Base-by-base conservation (phyloP, 2,888 invertebrate species). In the Drosophila helvetica region DNA sequence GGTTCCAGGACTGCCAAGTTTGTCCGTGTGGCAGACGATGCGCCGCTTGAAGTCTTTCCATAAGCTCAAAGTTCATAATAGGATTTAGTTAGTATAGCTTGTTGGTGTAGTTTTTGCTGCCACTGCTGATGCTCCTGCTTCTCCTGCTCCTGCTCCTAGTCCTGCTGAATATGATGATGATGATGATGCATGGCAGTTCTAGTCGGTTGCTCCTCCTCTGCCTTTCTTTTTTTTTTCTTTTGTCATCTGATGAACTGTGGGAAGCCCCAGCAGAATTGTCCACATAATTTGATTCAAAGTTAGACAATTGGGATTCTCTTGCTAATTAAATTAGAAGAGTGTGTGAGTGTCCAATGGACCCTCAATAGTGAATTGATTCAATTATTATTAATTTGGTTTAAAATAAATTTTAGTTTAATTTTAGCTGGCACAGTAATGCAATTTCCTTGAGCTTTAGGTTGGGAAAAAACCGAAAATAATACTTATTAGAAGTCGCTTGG, bases 31-130 rank as follows among this genome's bases (percentile, higher is more conserved):
- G 61, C 68, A 77, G 82, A 79, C 82, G 79, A 71, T 77, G 77
- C 87, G 69, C 79, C 86, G 88, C 83, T 86, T 84, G 88, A 86
- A 79, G 83, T 84, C 86, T 72, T 79, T 86, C 79, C 78, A 82
- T 82, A 79, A 84, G 88, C 83, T 79, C 83, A 88, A 88, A 84
- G 83, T 84, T 84, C 83, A 76, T 84, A 84, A 88, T 84, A 86
- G 88, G 83, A 84, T 84, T 84, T 84, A 86, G 83, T 75, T 74
- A 79, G 81, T 77, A 75, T 67, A 73, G 73, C 83, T 74, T 83
- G 79, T 78, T 79, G 75, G 61, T 67, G 74, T 65, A 60, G 52
- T 74, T 56, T 59, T 60, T 50, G 68, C 48, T 64, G 74, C 60
- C 30, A 67, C 42, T 73, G 57, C n/a, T 57, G 33, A 15, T 57